phyloP scores from a whole-genome alignment of 2,113 vertebrate species.

The Nematolebias whitei region DNA sequence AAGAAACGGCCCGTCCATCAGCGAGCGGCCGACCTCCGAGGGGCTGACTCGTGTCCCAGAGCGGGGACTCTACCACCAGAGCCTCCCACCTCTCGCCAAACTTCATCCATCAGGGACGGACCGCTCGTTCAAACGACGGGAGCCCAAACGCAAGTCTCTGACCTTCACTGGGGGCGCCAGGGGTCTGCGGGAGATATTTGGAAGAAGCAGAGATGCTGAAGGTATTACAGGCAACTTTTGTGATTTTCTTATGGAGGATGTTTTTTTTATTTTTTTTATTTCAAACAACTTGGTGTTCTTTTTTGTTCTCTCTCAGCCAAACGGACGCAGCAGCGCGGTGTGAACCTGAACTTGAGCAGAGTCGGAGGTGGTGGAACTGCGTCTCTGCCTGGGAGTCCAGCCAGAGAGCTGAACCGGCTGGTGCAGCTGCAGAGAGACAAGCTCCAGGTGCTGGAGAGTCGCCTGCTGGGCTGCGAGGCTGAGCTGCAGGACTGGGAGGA shows the following conservation, averaged over 20 bases:
- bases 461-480: conserved; percentile 85
- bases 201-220: conserved; percentile 84
- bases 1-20: conserved; percentile 89
- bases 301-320: conserved; percentile 55
- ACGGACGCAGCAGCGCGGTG: conserved; percentile 52
- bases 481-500: conserved; percentile 90
- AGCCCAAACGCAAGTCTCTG: conserved; percentile 94
- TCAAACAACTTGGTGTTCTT: not conserved
- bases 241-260: not conserved
- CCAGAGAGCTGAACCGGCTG: conserved; percentile 86
- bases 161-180: conserved; percentile 91
- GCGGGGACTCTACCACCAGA: conserved; percentile 90
- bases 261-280: not conserved
- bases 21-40: conserved; percentile 89
- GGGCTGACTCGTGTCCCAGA: conserved; percentile 84
- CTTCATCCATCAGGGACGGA: conserved; percentile 83
- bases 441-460: conserved; percentile 87
- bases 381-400: conserved; percentile 64
- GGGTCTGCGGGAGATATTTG: conserved; percentile 92
- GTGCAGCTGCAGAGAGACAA: conserved; percentile 91
- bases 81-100: conserved; percentile 91
- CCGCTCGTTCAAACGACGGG: conserved; percentile 86
- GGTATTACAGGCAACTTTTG: conserved; percentile 61
- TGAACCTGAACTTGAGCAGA: conserved; percentile 63
- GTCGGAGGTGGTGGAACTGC: conserved; percentile 47